Percentiles rank a stretch among this genome's conserved stretches.
These are phyloP conservation scores for Atta cephalotes DNA, from an alignment of 1,140 invertebrate genomes.

Conservation along the genomic window DNA sequence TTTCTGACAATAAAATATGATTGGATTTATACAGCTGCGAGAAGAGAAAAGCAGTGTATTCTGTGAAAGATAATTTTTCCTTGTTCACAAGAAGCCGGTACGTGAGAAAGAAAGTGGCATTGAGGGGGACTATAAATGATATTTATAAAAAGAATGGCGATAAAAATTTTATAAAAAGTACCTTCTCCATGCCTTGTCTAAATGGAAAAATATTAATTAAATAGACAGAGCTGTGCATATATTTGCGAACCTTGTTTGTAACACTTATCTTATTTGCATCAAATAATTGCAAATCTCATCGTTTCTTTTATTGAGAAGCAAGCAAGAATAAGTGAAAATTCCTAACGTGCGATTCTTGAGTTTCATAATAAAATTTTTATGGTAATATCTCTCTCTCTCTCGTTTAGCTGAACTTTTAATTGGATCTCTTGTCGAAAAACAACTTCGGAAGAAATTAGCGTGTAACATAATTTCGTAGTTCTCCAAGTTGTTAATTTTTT, in stretches of 20 bases:
- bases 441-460: background rate
- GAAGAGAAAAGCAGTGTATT: background rate
- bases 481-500: background rate
- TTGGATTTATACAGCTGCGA: background rate
- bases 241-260: background rate
- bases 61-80: conserved; percentile 24
- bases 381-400: background rate
- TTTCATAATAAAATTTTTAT: background rate
- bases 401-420: background rate
- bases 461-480: background rate
- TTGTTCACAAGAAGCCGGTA: background rate
- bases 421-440: background rate
- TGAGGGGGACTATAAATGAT: background rate
- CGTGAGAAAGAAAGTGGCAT: background rate
- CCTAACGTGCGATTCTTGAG: background rate
- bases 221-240: background rate
- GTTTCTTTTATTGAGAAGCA: background rate
- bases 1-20: background rate
- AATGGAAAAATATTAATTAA: conserved; percentile 13
- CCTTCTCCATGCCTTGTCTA: background rate
- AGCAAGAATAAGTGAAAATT: background rate
- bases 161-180: conserved; percentile 4
- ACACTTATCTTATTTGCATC: conserved; percentile 4
- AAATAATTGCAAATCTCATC: background rate
- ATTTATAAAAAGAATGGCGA: conserved; percentile 18